These are phyloP conservation scores for Bhutanitis thaidina DNA, from an alignment of 2,888 invertebrate genomes.

Conservation along the genomic window DNA sequence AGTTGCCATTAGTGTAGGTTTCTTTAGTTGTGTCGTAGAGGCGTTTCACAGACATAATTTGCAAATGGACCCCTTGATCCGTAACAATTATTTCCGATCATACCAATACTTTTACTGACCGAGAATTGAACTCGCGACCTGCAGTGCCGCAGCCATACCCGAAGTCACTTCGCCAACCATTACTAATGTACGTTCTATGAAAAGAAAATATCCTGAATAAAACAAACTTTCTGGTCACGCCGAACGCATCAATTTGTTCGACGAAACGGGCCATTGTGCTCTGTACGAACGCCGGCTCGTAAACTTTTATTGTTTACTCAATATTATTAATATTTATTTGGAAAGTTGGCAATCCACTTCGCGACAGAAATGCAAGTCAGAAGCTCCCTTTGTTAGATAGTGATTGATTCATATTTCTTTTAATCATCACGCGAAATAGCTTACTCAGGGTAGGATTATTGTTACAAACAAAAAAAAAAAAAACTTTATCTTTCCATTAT, in stretches of 20 bases:
- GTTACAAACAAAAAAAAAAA: conserved; percentile 2
- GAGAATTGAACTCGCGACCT: no score
- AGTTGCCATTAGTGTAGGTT: no score
- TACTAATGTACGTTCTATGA: no score
- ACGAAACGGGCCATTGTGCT: conserved; percentile 26
- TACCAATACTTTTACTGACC: no score
- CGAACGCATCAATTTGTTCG: conserved; percentile 29
- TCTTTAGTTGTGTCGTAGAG: no score
- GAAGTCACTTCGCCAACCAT: no score
- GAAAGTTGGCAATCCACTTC: conserved; percentile 18
- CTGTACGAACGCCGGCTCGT: conserved; percentile 23
- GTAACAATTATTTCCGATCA: no score
- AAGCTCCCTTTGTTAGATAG: conserved; percentile 15
- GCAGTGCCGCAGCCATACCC: no score
- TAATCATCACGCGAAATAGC: conserved; percentile 7
- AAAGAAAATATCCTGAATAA: neutral
- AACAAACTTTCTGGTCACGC: conserved; percentile 9
- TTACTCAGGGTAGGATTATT: conserved; percentile 2
- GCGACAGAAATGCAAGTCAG: conserved; percentile 19
- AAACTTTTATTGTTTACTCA: conserved; percentile 30
- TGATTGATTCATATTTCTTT: conserved; percentile 18
- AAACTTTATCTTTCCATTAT: neutral
- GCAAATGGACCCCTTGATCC: no score
- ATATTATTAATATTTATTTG: conserved; percentile 25
- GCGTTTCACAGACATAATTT: no score